Evolutionary conservation across 2,888 invertebrate genomes (phyloP).

Genomic region (Dione vanillae): DNA sequence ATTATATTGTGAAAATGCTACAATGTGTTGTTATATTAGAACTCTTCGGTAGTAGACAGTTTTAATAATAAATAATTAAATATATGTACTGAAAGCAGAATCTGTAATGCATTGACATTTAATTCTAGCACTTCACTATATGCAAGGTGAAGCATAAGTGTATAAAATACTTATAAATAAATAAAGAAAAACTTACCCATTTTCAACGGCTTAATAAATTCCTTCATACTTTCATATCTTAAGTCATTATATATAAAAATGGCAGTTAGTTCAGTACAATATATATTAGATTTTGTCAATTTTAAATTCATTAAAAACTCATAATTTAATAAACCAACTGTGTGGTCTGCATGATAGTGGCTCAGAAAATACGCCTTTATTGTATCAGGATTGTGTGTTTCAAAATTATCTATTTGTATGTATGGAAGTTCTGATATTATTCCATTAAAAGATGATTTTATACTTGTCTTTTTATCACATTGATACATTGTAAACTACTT

Average conservation of each 20-base stretch:
- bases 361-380: conserved; percentile 86
- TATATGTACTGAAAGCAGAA: too few species aligned
- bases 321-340: conserved; percentile 70
- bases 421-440: conserved; percentile 85
- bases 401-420: conserved; percentile 86
- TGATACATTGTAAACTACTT: too few species aligned
- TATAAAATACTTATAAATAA: not conserved
- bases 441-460: conserved; percentile 84
- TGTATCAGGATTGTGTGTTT: conserved; percentile 50
- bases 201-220: conserved; percentile 53
- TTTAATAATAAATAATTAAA: too few species aligned
- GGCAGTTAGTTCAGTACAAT: conserved; percentile 58
- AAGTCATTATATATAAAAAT: conserved; percentile 55
- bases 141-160: too few species aligned
- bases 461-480: too few species aligned
- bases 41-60: too few species aligned
- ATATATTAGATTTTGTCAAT: conserved; percentile 52
- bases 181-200: conserved; percentile 55
- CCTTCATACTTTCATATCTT: conserved; percentile 43
- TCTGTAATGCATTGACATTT: too few species aligned
- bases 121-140: too few species aligned
- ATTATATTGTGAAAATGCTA: too few species aligned
- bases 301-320: conserved; percentile 48
- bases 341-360: conserved; percentile 87
- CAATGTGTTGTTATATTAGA: too few species aligned